These are phyloP conservation scores for Psilopogon haemacephalus DNA, from an alignment of 2,113 vertebrate species.

Conservation along the genomic window DNA sequence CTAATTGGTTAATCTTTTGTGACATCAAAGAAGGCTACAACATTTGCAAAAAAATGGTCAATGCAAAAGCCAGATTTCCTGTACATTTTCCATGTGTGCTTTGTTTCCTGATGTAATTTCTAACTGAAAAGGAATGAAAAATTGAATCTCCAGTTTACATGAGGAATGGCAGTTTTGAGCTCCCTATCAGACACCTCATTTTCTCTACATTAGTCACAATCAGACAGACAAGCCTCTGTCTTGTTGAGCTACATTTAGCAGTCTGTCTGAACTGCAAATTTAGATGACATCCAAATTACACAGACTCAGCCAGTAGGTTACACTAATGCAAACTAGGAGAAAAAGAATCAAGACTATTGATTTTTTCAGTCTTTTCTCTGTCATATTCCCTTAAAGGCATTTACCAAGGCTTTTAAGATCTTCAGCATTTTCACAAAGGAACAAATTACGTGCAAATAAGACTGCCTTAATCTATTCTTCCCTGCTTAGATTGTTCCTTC, in stretches of 20 bases:
- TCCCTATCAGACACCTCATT: slow-evolving; percentile 61
- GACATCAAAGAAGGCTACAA: slow-evolving; percentile 55
- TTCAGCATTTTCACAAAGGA: slow-evolving; percentile 45
- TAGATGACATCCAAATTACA: slow-evolving; percentile 62
- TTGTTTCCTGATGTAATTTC: slow-evolving; percentile 67
- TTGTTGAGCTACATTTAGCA: slow-evolving; percentile 43
- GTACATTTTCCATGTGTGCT: slow-evolving; percentile 43
- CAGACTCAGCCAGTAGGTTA: slow-evolving; percentile 18
- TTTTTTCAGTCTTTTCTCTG: slow-evolving; percentile 33
- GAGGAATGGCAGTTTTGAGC: slow-evolving; percentile 47
- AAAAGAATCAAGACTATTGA: slow-evolving; percentile 40
- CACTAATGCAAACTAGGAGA: slow-evolving; percentile 39
- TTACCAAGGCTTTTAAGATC: slow-evolving; percentile 62
- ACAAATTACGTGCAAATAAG: slow-evolving; percentile 56
- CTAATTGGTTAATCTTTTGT: slow-evolving; percentile 64
- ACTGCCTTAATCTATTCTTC: slow-evolving; percentile 9
- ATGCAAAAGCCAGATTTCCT: slow-evolving; percentile 58
- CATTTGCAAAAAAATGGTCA: slow-evolving; percentile 29
- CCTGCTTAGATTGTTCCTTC: slow-evolving; percentile 46
- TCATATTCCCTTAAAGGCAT: slow-evolving; percentile 58
- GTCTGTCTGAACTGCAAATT: slow-evolving; percentile 51
- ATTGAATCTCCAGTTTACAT: slow-evolving; percentile 62
- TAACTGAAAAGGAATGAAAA: slow-evolving; percentile 60
- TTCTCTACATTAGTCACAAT: slow-evolving; percentile 65
- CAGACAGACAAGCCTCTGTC: slow-evolving; percentile 51